phyloP scores from a whole-genome alignment of 2,113 vertebrate species.

The Rhagologus leucostigma region DNA sequence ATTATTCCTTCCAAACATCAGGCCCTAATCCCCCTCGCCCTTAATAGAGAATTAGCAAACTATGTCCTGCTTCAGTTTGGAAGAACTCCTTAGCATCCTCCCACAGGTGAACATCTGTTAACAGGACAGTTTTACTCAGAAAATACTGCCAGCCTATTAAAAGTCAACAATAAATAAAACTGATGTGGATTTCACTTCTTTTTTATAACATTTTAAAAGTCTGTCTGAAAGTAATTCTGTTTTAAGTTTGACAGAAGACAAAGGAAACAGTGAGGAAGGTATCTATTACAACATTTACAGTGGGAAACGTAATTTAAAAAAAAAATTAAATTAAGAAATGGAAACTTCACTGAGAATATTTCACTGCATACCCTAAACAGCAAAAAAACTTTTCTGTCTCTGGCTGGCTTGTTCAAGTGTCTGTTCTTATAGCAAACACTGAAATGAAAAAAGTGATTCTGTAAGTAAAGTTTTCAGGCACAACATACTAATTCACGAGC shows the following conservation, averaged over 20 bases:
- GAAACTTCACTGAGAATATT: neutral
- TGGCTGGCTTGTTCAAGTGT: neutral
- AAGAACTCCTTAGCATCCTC: neutral
- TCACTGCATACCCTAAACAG: neutral
- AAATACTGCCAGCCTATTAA: neutral
- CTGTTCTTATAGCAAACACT: neutral
- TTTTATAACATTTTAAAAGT: neutral
- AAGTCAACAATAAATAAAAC: neutral
- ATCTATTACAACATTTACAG: neutral
- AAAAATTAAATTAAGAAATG: neutral
- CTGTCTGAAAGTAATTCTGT: neutral
- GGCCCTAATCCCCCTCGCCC: neutral
- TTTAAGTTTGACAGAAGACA: neutral
- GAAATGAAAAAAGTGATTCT: neutral
- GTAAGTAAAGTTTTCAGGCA: neutral
- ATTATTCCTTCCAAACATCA: neutral
- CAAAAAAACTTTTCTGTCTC: neutral
- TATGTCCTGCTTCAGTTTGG: neutral
- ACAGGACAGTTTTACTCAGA: neutral
- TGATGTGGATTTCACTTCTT: neutral
- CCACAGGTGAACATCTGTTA: neutral
- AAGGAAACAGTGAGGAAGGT: neutral
- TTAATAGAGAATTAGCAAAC: neutral
- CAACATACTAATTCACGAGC: neutral
- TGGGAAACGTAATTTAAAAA: accelerated